Evolutionary conservation across 2,113 vertebrate genomes (phyloP).

Genomic region (Platanista minor): DNA sequence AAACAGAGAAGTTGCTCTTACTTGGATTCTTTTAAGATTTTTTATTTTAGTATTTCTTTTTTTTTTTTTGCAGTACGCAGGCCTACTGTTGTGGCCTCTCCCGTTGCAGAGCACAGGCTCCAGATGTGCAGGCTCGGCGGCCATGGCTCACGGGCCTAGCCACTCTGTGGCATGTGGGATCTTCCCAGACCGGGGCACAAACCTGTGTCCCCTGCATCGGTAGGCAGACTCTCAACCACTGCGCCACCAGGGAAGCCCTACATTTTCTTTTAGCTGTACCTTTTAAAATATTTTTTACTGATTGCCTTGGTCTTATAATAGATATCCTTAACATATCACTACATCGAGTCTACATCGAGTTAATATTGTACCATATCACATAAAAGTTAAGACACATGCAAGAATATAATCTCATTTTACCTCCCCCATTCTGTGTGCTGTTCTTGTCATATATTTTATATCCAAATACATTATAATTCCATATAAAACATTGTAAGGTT

Average conservation of each 20-base stretch:
- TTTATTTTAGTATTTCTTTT: not conserved
- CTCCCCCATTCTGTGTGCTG: not conserved
- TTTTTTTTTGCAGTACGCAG: no score
- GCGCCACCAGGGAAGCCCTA: no score
- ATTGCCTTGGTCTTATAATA: not conserved
- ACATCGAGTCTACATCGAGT: not conserved
- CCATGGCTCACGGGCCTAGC: no score
- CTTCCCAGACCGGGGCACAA: no score
- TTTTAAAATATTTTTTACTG: not conserved
- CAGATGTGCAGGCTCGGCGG: no score
- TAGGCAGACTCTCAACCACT: no score
- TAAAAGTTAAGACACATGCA: not conserved
- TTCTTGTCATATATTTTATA: not conserved
- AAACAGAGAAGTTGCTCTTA: not conserved
- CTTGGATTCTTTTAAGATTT: not conserved
- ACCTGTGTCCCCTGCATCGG: no score
- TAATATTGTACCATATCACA: not conserved
- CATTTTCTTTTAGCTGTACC: not conserved
- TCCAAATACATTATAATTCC: not conserved
- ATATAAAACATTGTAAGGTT: not conserved
- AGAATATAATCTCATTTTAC: not conserved
- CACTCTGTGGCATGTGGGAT: no score
- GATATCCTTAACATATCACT: not conserved
- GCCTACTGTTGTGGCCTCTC: no score
- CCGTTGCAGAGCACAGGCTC: no score